Conservation (phyloP, 2,797 vertebrate species). For the Poecile montanus region DNA sequence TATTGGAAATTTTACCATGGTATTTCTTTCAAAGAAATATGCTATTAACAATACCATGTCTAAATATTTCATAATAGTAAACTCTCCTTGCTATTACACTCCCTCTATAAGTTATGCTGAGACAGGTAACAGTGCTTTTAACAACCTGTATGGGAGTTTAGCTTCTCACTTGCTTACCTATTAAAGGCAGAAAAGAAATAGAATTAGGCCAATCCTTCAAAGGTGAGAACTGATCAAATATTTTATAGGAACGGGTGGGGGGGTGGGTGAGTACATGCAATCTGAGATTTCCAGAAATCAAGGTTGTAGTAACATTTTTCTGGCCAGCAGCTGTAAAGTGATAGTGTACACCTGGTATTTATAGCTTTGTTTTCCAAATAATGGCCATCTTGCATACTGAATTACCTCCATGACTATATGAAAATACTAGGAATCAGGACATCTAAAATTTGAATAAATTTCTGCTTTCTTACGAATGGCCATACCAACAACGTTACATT, state of each 20-base stretch:
- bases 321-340: neutral
- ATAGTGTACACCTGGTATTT: neutral
- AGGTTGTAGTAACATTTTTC: neutral
- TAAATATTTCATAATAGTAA: neutral
- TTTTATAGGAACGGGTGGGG: neutral
- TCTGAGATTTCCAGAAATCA: neutral
- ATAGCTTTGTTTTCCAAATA: neutral
- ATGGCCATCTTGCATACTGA: neutral
- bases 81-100: neutral
- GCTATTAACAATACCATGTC: neutral
- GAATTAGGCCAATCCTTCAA: neutral
- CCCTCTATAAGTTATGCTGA: neutral
- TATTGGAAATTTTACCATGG: neutral
- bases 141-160: neutral
- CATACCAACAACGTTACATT: rapidly evolving
- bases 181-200: neutral
- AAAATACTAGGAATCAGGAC: neutral
- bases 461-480: neutral
- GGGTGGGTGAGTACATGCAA: rapidly evolving
- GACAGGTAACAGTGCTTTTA: neutral
- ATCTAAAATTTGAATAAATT: neutral
- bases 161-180: neutral
- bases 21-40: neutral
- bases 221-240: neutral
- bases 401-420: neutral